Evolutionary conservation across 1,140 invertebrate species (phyloP).

Genomic region (Anadara kagoshimensis): DNA sequence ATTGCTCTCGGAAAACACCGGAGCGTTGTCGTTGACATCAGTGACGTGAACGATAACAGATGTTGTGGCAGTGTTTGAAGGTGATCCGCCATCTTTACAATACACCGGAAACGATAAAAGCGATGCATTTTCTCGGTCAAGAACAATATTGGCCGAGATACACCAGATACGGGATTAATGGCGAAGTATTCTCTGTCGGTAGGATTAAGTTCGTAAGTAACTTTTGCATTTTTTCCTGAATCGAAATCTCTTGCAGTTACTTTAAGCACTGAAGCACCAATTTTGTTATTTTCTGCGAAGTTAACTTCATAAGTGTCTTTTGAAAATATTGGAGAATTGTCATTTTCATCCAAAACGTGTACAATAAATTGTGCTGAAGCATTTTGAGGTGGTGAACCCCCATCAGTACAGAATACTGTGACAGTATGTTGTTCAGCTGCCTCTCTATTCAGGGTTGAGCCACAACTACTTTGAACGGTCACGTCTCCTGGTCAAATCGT

Average conservation of each 20-base stretch:
- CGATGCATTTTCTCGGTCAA: constrained; percentile 52
- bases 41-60: constrained; percentile 91
- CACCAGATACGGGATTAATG: constrained; percentile 46
- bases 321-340: constrained; percentile 87
- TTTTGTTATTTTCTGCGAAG: constrained; percentile 76
- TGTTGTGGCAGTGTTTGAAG: constrained; percentile 89
- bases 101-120: constrained; percentile 84
- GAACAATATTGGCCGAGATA: constrained; percentile 29
- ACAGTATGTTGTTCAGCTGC: constrained; percentile 37
- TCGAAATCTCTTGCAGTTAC: constrained; percentile 92
- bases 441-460: constrained; percentile 47
- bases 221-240: constrained; percentile 86
- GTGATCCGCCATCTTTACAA: constrained; percentile 71
- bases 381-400: constrained; percentile 83
- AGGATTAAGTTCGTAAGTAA: constrained; percentile 58
- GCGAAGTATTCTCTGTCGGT: constrained; percentile 22
- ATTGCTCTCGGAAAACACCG: constrained; percentile 80
- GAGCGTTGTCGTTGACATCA: constrained; percentile 94
- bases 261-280: constrained; percentile 83
- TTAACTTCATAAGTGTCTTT: constrained; percentile 23
- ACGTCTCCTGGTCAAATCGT: constrained; percentile 43
- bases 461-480: constrained; percentile 63
- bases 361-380: constrained; percentile 93
- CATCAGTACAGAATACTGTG: constrained; percentile 75
- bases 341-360: constrained; percentile 92